A percentile compares a stretch with the other conserved stretches of the same genome.
phyloP scores from a whole-genome alignment of 2,113 vertebrate genomes.

The Myrmecophaga tridactyla region DNA sequence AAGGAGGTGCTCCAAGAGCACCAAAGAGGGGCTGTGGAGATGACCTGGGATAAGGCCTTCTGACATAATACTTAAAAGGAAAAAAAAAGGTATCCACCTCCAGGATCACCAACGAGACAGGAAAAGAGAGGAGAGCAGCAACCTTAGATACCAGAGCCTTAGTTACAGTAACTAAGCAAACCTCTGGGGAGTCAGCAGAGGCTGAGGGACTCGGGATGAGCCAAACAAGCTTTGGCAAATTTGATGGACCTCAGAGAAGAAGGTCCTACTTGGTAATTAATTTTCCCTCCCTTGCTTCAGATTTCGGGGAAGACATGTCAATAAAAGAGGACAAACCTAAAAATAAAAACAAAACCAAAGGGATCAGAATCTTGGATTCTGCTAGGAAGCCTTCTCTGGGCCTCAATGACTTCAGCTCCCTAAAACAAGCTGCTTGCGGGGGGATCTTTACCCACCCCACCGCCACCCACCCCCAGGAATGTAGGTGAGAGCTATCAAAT shows the following conservation, averaged over 20 bases:
- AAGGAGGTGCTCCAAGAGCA: background rate
- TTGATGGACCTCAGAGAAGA: background rate
- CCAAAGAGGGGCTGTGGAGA: background rate
- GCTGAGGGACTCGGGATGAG: background rate
- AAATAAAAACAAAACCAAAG: background rate
- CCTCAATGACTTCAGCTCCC: background rate
- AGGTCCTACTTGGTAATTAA: background rate
- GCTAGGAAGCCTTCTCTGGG: background rate
- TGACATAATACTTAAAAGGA: background rate
- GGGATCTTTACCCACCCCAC: background rate
- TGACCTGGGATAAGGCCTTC: background rate
- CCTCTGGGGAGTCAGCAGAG: constrained; percentile 15
- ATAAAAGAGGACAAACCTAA: background rate
- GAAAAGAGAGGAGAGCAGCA: background rate
- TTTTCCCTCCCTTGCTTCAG: constrained; percentile 12
- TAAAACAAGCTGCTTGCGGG: background rate
- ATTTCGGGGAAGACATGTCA: background rate
- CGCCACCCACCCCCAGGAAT: background rate
- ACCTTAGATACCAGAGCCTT: background rate
- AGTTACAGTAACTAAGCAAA: constrained; percentile 30
- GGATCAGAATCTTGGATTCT: background rate
- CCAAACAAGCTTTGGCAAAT: background rate
- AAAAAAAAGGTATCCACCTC: background rate
- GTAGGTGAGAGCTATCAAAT: background rate
- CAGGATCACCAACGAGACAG: constrained; percentile 29